Evolutionary conservation across 2,113 vertebrate genomes (phyloP).

Genomic region (Macroglossus sobrinus): DNA sequence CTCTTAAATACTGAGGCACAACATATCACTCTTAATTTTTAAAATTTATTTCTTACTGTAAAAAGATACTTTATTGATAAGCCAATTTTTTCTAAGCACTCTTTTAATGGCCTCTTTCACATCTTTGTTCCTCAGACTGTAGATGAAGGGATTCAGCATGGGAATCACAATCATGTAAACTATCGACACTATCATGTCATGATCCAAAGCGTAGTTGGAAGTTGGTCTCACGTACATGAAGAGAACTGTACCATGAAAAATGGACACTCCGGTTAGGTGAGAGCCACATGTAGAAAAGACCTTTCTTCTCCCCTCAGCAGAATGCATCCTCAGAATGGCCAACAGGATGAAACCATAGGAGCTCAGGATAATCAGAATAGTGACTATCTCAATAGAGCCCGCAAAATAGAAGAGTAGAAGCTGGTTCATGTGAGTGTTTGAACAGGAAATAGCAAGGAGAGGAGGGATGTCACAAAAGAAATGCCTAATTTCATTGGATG

Average conservation of each 20-base stretch:
- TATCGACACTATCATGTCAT: slow-evolving; percentile 21
- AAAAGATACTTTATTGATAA: neutral
- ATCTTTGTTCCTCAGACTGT: slow-evolving; percentile 53
- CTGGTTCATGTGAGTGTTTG: slow-evolving; percentile 40
- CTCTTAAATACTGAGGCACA: neutral
- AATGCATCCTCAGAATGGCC: slow-evolving; percentile 45
- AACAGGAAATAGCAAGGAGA: slow-evolving; percentile 41
- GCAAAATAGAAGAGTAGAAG: slow-evolving; percentile 45
- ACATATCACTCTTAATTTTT: neutral
- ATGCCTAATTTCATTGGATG: slow-evolving; percentile 40
- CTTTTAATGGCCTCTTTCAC: neutral
- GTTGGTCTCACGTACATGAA: slow-evolving; percentile 48
- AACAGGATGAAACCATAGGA: slow-evolving; percentile 59
- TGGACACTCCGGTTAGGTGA: slow-evolving; percentile 49
- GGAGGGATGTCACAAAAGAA: slow-evolving; percentile 55
- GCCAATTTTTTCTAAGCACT: no score
- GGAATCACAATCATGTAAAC: slow-evolving; percentile 58
- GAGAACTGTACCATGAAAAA: slow-evolving; percentile 42
- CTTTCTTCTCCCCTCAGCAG: slow-evolving; percentile 55
- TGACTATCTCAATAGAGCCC: slow-evolving; percentile 23
- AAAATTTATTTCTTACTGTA: neutral
- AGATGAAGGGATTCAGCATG: slow-evolving; percentile 58
- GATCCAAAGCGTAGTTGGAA: neutral
- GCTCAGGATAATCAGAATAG: slow-evolving; percentile 46
- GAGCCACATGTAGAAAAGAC: slow-evolving; percentile 46